These are phyloP conservation scores for Takifugu bimaculatus DNA, from an alignment of 2,113 vertebrate species.

Conservation along the genomic window DNA sequence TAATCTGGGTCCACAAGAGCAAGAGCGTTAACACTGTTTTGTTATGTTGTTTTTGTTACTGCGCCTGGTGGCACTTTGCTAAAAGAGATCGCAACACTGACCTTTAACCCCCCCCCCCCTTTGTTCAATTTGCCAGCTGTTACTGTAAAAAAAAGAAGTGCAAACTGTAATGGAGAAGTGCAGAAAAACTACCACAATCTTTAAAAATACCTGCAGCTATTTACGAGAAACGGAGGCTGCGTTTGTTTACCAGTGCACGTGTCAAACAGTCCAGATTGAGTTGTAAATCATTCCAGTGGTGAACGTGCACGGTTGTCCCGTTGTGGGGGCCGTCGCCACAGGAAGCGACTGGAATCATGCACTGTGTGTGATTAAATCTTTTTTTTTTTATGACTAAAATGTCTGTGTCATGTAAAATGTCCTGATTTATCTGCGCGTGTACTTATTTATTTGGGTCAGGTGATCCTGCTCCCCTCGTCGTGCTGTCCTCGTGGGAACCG, in stretches of 20 bases:
- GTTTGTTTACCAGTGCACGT: too few species aligned
- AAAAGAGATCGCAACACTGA: too few species aligned
- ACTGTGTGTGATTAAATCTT: constrained; percentile 1
- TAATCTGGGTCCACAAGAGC: not conserved
- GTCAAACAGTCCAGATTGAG: not conserved
- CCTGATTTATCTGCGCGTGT: not conserved
- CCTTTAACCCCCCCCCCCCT: too few species aligned
- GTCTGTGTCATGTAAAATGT: constrained; percentile 35
- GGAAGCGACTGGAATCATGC: constrained; percentile 21
- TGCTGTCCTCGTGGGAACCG: not conserved
- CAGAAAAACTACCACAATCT: too few species aligned
- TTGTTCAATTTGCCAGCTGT: too few species aligned
- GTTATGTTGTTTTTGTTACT: not conserved
- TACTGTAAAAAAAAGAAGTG: too few species aligned
- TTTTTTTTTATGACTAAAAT: constrained; percentile 31
- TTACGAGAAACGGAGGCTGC: too few species aligned
- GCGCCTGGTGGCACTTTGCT: constrained; percentile 12
- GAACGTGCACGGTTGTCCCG: constrained; percentile 22
- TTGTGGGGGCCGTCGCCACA: not conserved
- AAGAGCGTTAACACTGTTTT: constrained; percentile 7
- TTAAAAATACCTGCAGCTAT: too few species aligned
- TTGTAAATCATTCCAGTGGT: constrained; percentile 30
- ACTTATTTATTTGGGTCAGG: not conserved
- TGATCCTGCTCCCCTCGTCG: too few species aligned
- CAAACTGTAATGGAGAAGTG: too few species aligned